Evolutionary conservation across 1,140 invertebrate species (phyloP).

Genomic region (Trypoxylus dichotomus): DNA sequence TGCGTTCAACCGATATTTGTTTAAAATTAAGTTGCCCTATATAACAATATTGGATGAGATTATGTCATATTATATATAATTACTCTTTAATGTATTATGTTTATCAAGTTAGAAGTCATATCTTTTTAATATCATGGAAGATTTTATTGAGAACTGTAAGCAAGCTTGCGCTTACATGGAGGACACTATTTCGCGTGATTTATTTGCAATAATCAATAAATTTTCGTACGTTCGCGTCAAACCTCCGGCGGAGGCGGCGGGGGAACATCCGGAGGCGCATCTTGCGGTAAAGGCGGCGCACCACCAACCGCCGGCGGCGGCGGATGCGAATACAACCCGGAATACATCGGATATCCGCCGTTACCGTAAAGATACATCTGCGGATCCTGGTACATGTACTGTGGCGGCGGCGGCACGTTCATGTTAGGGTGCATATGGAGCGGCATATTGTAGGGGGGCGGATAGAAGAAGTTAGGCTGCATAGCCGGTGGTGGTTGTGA

Average conservation of each 20-base stretch:
- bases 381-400: conserved; percentile 41
- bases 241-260: conserved; percentile 56
- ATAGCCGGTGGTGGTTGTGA: conserved; percentile 16
- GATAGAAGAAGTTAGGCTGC: conserved; percentile 35
- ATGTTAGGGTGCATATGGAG: conserved; percentile 15
- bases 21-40: no score
- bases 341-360: conserved; percentile 5
- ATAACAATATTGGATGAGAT: no score
- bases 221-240: no score
- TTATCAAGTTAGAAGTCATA: no score
- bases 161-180: no score
- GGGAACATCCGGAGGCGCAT: conserved; percentile 54
- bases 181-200: no score
- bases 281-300: conserved; percentile 52
- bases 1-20: no score
- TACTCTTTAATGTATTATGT: no score
- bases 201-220: no score
- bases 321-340: neutral
- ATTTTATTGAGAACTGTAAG: no score
- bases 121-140: no score
- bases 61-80: no score
- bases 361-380: conserved; percentile 31
- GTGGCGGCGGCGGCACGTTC: conserved; percentile 22
- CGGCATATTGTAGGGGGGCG: conserved; percentile 33
- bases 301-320: conserved; percentile 4